A percentile compares a stretch with the other conserved stretches of the same genome.
phyloP scores from a whole-genome alignment of 2,888 invertebrate genomes.

The Cephus pygmeus region DNA sequence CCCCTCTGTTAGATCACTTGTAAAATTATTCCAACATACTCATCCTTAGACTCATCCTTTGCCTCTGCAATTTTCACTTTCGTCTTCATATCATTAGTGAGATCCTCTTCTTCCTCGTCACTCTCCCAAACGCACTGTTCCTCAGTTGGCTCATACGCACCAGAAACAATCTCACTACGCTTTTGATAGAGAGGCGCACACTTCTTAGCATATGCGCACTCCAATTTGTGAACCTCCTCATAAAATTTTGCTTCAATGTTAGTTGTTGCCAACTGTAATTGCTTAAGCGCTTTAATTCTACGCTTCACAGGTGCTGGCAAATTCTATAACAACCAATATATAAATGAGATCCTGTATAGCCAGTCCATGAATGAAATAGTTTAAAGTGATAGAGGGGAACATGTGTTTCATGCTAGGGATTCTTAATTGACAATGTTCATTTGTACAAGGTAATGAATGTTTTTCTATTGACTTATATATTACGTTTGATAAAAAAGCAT shows the following conservation, averaged over 20 bases:
- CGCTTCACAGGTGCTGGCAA: conserved; percentile 82
- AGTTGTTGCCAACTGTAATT: conserved; percentile 85
- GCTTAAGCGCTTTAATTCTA: conserved; percentile 86
- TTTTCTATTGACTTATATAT: too few relatives aligned
- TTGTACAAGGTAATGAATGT: too few relatives aligned
- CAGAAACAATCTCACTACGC: conserved; percentile 75
- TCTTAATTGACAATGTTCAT: too few relatives aligned
- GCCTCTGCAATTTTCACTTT: conserved; percentile 75
- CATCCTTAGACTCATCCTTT: conserved; percentile 67
- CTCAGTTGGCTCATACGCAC: conserved; percentile 87
- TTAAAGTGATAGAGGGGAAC: too few relatives aligned
- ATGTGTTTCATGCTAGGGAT: too few relatives aligned
- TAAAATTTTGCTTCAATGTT: conserved; percentile 94
- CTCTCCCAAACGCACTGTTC: conserved; percentile 91
- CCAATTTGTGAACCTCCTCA: conserved; percentile 91
- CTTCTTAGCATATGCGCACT: conserved; percentile 87
- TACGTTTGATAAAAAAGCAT: too few relatives aligned
- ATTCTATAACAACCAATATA: conserved; percentile 46
- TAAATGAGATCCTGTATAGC: not conserved
- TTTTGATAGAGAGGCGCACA: conserved; percentile 85
- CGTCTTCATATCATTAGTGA: conserved; percentile 73
- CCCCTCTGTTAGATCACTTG: not conserved
- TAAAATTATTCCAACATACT: conserved; percentile 46
- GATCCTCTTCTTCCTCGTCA: conserved; percentile 78
- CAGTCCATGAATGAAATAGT: too few relatives aligned